Percentiles rank a stretch among this genome's conserved stretches.
Evolutionary conservation across 2,797 vertebrate genomes (phyloP).

Genomic region (Tamandua tetradactyla): DNA sequence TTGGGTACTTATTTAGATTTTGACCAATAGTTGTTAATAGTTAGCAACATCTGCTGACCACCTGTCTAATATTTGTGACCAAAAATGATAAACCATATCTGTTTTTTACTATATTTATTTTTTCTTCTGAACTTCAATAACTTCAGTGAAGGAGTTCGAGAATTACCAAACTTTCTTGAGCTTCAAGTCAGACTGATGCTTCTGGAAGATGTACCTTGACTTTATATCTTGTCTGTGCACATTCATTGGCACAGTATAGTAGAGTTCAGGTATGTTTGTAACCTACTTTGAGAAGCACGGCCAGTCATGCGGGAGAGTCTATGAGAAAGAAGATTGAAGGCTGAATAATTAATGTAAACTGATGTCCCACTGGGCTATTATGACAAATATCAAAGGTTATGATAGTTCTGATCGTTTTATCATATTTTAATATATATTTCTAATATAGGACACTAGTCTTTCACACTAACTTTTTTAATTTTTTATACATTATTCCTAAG

Average conservation of each 20-base stretch:
- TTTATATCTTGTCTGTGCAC: no score
- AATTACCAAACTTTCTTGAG: background rate
- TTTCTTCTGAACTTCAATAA: background rate
- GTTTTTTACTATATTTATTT: background rate
- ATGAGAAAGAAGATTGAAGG: background rate
- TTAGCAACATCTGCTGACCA: background rate
- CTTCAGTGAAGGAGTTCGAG: background rate
- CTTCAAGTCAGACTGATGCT: background rate
- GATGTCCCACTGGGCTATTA: background rate
- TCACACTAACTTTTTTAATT: background rate
- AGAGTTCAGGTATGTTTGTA: background rate
- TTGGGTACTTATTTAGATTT: background rate
- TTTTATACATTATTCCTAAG: background rate
- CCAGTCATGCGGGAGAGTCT: background rate
- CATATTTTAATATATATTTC: background rate
- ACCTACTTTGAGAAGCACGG: background rate
- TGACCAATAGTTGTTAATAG: background rate
- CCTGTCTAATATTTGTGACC: background rate
- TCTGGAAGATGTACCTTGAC: background rate
- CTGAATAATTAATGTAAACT: no score
- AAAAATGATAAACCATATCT: background rate
- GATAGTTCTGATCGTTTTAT: background rate
- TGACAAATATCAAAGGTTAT: background rate
- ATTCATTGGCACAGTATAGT: background rate
- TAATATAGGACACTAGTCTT: background rate